Percentiles rank a stretch among this genome's conserved stretches.
phyloP scores from a whole-genome alignment of 1,140 invertebrate species.

The Drosophila pachea region DNA sequence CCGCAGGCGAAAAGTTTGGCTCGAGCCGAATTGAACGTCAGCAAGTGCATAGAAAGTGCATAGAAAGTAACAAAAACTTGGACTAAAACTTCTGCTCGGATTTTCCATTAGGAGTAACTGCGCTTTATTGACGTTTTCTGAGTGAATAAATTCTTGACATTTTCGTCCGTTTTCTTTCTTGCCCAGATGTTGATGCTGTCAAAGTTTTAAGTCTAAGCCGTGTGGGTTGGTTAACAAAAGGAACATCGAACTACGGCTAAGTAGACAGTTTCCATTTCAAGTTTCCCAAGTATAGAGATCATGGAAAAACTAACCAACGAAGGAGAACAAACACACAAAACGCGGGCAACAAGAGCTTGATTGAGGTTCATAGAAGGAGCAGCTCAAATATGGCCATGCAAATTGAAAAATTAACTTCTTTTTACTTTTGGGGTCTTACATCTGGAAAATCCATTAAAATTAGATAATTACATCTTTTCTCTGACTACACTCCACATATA shows the following conservation, averaged over 20 bases:
- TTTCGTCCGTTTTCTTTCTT: background rate
- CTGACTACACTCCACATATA: too few relatives aligned
- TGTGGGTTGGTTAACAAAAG: slow-evolving; percentile 5
- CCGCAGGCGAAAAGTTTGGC: slow-evolving; percentile 11
- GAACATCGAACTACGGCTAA: background rate
- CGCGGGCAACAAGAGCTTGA: background rate
- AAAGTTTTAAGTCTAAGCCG: slow-evolving; percentile 10
- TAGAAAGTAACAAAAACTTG: slow-evolving; percentile 11
- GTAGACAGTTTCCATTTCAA: slow-evolving; percentile 1
- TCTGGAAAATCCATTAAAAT: too few relatives aligned
- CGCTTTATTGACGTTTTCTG: slow-evolving; percentile 7
- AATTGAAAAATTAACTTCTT: too few relatives aligned
- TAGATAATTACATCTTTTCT: too few relatives aligned
- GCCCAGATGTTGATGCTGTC: slow-evolving; percentile 2
- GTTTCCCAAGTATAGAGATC: background rate
- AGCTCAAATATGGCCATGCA: too few relatives aligned
- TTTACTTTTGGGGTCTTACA: too few relatives aligned
- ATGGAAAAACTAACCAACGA: background rate
- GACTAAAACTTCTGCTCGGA: slow-evolving; percentile 7
- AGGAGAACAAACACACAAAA: background rate
- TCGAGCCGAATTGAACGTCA: slow-evolving; percentile 14
- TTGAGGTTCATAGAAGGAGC: background rate
- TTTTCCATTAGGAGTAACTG: slow-evolving; percentile 7
- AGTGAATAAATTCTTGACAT: slow-evolving; percentile 9
- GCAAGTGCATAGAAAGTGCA: slow-evolving; percentile 20